Evolutionary conservation across 2,113 vertebrate genomes (phyloP).

Genomic region (Larimichthys crocea): DNA sequence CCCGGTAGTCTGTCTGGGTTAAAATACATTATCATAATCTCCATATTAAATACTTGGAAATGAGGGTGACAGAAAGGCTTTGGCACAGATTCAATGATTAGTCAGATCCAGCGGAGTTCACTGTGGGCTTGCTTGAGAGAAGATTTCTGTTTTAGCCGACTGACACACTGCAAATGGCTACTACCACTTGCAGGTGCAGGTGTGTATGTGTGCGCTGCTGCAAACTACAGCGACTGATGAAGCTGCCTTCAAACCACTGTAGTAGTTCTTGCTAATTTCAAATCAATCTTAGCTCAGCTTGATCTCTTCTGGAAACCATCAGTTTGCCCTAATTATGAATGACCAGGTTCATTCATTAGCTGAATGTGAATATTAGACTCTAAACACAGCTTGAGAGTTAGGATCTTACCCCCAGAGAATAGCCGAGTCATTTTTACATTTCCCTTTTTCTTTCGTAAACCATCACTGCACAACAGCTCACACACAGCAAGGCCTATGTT

Average conservation of each 20-base stretch:
- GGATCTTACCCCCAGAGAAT: not conserved
- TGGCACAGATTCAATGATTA: slow-evolving; percentile 40
- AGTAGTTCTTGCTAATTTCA: not conserved
- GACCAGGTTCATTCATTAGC: slow-evolving; percentile 17
- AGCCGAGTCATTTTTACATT: not conserved
- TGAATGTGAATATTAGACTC: slow-evolving; percentile 19
- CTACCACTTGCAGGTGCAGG: not conserved
- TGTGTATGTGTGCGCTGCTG: not conserved
- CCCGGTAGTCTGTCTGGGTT: slow-evolving; percentile 10
- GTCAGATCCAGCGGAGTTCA: slow-evolving; percentile 34
- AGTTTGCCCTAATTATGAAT: slow-evolving; percentile 9
- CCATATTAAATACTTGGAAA: slow-evolving; percentile 57
- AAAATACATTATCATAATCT: slow-evolving; percentile 55
- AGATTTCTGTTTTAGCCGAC: slow-evolving; percentile 42
- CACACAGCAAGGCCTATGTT: not conserved
- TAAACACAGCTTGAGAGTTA: slow-evolving; percentile 13
- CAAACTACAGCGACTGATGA: slow-evolving; percentile 1
- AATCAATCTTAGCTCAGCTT: slow-evolving; percentile 4
- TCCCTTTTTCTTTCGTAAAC: slow-evolving; percentile 12
- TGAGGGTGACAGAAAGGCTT: slow-evolving; percentile 38
- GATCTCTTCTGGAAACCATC: slow-evolving; percentile 7
- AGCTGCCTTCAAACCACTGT: not conserved
- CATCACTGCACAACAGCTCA: not conserved
- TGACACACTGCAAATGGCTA: slow-evolving; percentile 43
- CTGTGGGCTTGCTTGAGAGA: slow-evolving; percentile 11